phyloP scores from a whole-genome alignment of 2,797 vertebrate species.

The Parauchenoglanis punctatus region DNA sequence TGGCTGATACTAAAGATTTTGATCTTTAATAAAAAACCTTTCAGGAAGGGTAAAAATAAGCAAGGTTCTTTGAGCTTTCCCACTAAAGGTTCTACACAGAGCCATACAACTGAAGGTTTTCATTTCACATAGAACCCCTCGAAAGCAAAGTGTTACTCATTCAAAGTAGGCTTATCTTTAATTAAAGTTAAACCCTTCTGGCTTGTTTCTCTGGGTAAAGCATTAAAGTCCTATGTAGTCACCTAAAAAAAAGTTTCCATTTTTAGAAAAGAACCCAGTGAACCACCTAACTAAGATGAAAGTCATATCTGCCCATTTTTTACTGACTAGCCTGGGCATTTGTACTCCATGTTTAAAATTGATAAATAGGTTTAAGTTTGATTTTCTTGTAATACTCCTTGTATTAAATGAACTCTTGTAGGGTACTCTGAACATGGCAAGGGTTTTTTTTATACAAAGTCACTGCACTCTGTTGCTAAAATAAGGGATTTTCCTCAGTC shows the following conservation, averaged over 20 bases:
- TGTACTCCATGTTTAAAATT: background rate
- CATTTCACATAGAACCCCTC: background rate
- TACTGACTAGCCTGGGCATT: background rate
- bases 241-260: background rate
- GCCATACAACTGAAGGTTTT: background rate
- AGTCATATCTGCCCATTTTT: background rate
- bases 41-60: background rate
- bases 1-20: background rate
- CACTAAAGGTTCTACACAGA: background rate
- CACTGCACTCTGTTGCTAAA: constrained; percentile 7
- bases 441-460: background rate
- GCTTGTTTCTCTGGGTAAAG: background rate
- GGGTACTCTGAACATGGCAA: background rate
- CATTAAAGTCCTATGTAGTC: too few relatives aligned
- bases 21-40: background rate
- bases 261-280: background rate
- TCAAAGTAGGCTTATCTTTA: background rate
- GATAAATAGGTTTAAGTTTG: background rate
- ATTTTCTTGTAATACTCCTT: background rate
- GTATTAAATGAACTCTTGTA: background rate
- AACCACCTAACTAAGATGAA: background rate
- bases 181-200: background rate
- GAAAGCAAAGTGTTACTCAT: background rate
- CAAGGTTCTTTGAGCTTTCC: background rate
- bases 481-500: constrained; percentile 38